Evolutionary conservation across 2,113 vertebrate species (phyloP).

Genomic region (Phalacrocorax aristotelis): DNA sequence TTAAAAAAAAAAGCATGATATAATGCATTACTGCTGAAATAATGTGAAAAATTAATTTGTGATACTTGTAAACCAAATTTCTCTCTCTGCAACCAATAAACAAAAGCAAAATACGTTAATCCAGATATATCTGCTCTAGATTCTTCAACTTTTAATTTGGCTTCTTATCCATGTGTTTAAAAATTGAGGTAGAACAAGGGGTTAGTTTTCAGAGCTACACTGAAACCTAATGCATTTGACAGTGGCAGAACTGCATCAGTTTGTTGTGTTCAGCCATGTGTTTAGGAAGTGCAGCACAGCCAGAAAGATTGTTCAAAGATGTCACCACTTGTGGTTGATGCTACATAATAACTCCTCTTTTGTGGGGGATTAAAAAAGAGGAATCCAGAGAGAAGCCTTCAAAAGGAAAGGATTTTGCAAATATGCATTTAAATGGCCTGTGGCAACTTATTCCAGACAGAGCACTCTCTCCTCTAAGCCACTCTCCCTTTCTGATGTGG

Average conservation of each 20-base stretch:
- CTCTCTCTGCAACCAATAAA: not conserved
- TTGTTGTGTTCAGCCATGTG: constrained; percentile 1
- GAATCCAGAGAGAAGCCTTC: not conserved
- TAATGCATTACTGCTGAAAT: not conserved
- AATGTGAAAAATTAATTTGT: not conserved
- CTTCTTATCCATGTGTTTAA: not conserved
- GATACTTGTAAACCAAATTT: not conserved
- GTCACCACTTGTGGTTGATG: not conserved
- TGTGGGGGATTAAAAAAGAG: not conserved
- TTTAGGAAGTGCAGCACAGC: not conserved
- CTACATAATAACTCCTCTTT: not conserved
- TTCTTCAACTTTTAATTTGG: not conserved
- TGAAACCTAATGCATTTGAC: not conserved
- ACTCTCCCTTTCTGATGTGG: not conserved
- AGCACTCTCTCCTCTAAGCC: not conserved
- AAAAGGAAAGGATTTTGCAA: not conserved
- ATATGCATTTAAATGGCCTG: not conserved
- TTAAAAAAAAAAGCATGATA: not conserved
- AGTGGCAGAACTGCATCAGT: not conserved
- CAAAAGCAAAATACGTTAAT: not conserved
- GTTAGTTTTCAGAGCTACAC: not conserved
- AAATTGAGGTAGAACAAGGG: not conserved
- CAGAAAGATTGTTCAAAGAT: not conserved
- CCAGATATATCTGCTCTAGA: not conserved
- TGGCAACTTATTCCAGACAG: not conserved